Base-by-base conservation (phyloP, 2,888 invertebrate genomes). In the Abrostola triplasia region DNA sequence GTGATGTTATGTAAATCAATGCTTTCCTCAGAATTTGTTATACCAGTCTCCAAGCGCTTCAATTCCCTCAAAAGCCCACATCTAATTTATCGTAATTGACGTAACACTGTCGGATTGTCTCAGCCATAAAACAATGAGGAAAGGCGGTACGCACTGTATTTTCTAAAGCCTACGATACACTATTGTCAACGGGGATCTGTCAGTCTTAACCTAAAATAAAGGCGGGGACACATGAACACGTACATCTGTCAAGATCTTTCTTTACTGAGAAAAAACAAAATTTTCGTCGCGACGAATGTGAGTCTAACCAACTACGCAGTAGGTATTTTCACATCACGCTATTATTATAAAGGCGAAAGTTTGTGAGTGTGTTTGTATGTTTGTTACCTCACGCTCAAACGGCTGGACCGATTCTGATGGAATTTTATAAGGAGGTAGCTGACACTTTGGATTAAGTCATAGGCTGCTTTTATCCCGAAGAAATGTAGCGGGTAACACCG, bases 131-230 rank as follows among this genome's bases (percentile, higher is more conserved):
- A 72, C 68, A 64, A 68, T 68, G 58, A 49, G 60, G 42, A 64
- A 54, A 52, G 36, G 67, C 5, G 54, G 67, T 67, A 67, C 55
- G 55, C 51, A 47, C 60, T 57, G 52, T 62, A 62, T 8, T 52
- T 42, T 24, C 35, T 4, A 58, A 66, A 67, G 72, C 71, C 63
- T 48, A 58, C 60, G 53, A 73, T 71, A 73, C 76, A 71, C 12
- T 59, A 44, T 61, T 73, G 76, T 73, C 73, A 63, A 56, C 73
- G 49, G 49, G 61, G 64, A 67, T 76, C 64, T 67, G 72, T 73
- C 73, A 73, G 41, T 71, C 11, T 41, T 59, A 76, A 59, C 61
- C 50, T 55, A 59, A 36, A 38, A 44, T 72, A 63, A 76, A 41
- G 72, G 0, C 5, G 13, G n/a, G 61, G 59, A n/a, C 36, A 67